Evolutionary conservation across 2,113 vertebrate genomes (phyloP), one percentile per base, ranked within the genome.

Genomic region (Gopherus evgoodei): DNA sequence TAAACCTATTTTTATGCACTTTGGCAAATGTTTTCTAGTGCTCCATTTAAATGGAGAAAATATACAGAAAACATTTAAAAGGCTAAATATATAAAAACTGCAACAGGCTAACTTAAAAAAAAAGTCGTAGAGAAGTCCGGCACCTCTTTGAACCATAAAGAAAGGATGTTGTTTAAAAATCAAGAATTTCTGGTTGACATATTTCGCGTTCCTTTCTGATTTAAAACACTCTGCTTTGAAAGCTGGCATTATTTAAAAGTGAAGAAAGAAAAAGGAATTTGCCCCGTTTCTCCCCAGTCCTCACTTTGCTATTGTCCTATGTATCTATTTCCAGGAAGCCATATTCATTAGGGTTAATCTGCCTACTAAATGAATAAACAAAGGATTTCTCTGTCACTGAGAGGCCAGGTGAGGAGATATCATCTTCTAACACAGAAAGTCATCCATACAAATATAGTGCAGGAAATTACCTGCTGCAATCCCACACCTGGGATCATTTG

Each of bases 341-440:
- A 98, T 97, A 98, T 98, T 98, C 98, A 98, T 98, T 98, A 98
- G 98, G 99, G 98, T 98, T 98, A 99, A 99, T 98, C 98, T 99
- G 98, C 98, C 98, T 98, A 96, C 98, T 98, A 99, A 99, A 99
- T 99, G 99, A 99, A 99, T 99, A 99, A 98, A 99, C 99, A 99
- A 99, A 99, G 99, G 98, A 98, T 98, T 98, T 98, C 98, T 99
- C 99, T 99, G 99, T 99, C 98, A 98, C 97, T 21, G 93, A 97
- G 93, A 95, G 95, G 98, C 99, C 99, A 99, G 99, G 99, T 99
- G 99, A 99, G 98, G 97, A 75, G 99, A 99, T 99, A 99, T 98
- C 97, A 99, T 99, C 99, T 99, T 98, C 98, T 96, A 97, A 98
- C 98, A 98, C 98, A 98, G 97, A 98, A 99, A 99, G 98, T 98